Base-by-base conservation (phyloP, 2,888 invertebrate species). In the Phytoseiulus persimilis region DNA sequence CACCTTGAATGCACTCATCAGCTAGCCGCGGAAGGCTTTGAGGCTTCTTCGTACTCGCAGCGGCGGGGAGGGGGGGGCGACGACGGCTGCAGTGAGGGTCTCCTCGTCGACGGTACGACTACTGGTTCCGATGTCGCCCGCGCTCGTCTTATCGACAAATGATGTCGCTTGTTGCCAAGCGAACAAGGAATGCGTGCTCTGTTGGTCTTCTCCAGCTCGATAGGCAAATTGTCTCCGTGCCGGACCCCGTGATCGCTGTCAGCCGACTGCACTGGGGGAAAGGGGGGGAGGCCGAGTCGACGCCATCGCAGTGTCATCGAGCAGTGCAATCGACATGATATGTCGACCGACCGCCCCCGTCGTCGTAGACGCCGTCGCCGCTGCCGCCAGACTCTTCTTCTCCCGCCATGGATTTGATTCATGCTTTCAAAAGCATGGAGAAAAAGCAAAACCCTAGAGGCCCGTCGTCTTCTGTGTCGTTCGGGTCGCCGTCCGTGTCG, bases 1-100 rank as follows among this genome's bases (percentile, higher is more conserved):
- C 33, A 87, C 87, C 87, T 87, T 87, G 87, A 87, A 87, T 87
- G 87, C 87, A 39, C 87, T 87, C 87, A 87, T 87, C 87, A 87
- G 45, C 45, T 87, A 33, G n/a, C n/a, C 87, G 23, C 87, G 87
- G 87, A 65, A 65, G 65, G 65, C 65, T 65, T 65, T 18, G 65
- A 65, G 89, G 90, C 83, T 32, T 11, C 90, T 18, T 28, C 32
- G 32, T 28, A 83, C 83, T 32, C 32, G 32, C n/a, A n/a, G 33
- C n/a, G 31, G 90, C 90, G 89, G 65, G 23, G 83, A 28, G n/a
- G 89, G 89, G 11, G 90, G 9, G 83, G 39, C 18, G 32, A 32
- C 89, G 31, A 83, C 31, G n/a, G 28, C 31, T 89, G 89, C 83
- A 32, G 89, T 9, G 84, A 1, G 28, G 32, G 23, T 11, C 33